Evolutionary conservation across 2,888 invertebrate species (phyloP).

Genomic region (Euphydryas editha): DNA sequence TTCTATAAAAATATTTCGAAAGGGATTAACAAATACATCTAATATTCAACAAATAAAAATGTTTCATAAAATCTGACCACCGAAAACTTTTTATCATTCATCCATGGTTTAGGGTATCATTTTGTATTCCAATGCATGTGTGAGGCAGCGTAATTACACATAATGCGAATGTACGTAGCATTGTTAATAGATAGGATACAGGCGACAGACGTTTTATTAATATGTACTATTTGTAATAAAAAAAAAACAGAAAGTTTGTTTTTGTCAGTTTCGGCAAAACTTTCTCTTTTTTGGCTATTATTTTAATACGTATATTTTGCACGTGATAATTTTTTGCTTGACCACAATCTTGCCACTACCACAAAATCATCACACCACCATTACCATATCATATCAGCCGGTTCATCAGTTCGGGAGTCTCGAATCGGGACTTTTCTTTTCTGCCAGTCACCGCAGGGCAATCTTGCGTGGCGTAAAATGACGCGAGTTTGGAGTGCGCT

Average conservation of each 20-base stretch:
- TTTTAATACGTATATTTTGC: background rate
- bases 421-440: too few relatives aligned
- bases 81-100: background rate
- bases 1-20: too few relatives aligned
- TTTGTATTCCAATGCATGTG: background rate
- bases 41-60: too few relatives aligned
- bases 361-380: too few relatives aligned
- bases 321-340: too few relatives aligned
- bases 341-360: too few relatives aligned
- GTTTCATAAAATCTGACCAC: background rate
- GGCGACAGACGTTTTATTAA: background rate
- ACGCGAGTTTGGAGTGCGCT: too few relatives aligned
- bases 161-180: background rate
- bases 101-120: background rate
- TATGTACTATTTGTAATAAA: background rate
- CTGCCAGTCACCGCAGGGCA: too few relatives aligned
- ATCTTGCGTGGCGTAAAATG: too few relatives aligned
- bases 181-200: background rate
- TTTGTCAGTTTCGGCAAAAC: background rate
- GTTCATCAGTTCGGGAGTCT: too few relatives aligned
- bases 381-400: too few relatives aligned
- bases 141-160: conserved; percentile 6
- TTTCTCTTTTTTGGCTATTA: background rate
- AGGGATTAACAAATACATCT: too few relatives aligned
- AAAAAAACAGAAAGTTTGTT: conserved; percentile 4